Evolutionary conservation across 2,113 vertebrate species (phyloP), one percentile per base, ranked within the genome.

Genomic region (Paramisgurnus dabryanus): DNA sequence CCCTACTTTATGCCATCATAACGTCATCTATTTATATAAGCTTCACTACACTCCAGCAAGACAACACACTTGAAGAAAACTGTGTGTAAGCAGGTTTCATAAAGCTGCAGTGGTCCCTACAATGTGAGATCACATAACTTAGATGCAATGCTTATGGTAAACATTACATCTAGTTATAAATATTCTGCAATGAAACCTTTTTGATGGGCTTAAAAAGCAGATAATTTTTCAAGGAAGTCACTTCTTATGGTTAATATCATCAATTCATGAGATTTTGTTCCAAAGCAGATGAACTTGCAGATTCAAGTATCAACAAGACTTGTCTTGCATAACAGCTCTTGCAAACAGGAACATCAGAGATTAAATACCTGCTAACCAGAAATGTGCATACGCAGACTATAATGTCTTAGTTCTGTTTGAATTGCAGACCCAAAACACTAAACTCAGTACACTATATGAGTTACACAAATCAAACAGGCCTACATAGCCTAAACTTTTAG

Each of bases 301-400:
- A 10, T 60, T 79, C 55, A 69, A 49, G 63, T 66, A 66, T 53
- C 75, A 77, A 67, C 75, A 77, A 3, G 75, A 66, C 63, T 13
- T 41, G 60, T 77, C 61, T 77, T 77, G 75, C 63, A 55, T 66
- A 66, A 77, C 75, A 55, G 9, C 10, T 27, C 13, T 67, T 77
- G 60, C 74, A 76, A 50, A 39, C 61, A 40, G 43, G 57, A 60
- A 75, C 15, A 74, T 61, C 40, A 61, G 11, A 61, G 41, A 61
- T 18, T 10, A 76, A 53, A 6, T 65, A 9, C 8, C 63, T 55
- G 27, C 45, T 11, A 76, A 43, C 60, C 39, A 76, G 27, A 76
- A 64, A 43, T 39, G 27, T 39, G 47, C 7, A 55, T 34, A n/a
- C 10, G 18, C 6, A 76, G 22, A 63, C 7, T 76, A 55, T 13